Evolutionary conservation across 2,797 vertebrate species (phyloP), one percentile per base, ranked within the genome.

Genomic region (Cyprinodon diabolis): DNA sequence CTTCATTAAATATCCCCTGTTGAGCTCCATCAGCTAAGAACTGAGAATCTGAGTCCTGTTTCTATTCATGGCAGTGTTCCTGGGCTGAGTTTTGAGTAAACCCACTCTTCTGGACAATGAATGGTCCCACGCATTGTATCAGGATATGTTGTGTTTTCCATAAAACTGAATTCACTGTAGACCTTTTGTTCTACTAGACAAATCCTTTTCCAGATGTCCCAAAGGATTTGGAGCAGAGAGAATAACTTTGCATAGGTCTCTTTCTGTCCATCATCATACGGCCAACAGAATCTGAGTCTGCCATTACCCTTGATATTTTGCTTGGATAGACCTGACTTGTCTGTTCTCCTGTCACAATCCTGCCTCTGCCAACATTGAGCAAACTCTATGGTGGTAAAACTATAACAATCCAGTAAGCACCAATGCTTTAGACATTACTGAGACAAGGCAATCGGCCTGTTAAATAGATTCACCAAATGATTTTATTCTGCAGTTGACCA

Each of bases 111-210:
- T 60, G 58, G 58, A 60, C 19, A 30, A 21, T 11, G 37, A 60
- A 40, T 15, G 37, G 19, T 62, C 58, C 58, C 58, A 19, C 30
- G 58, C 37, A 62, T 21, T 21, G 17, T 40, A 21, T 37, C 58
- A 62, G 35, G 35, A 40, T 62, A 40, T 62, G 10, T 62, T 62
- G 30, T 62, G 58, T 62, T 51, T 60, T 62, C 30, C 58, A 37
- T 40, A 37, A 62, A 37, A 11, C 35, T 40, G 58, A 40, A 62
- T 37, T 37, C 58, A 62, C 58, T 62, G 58, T 11, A 37, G 58
- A 62, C 35, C 58, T 40, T 62, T 62, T 62, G 58, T 62, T 62
- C 58, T 62, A n/a, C 58, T 11, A 9, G 35, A 62, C 30, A 62
- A 40, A 37, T 62, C 30, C 37, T 21, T 62, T 62, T 11, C 58